A percentile compares a stretch with the other conserved stretches of the same genome.
phyloP scores from a whole-genome alignment of 2,113 vertebrate species.

The Casuarius casuarius region DNA sequence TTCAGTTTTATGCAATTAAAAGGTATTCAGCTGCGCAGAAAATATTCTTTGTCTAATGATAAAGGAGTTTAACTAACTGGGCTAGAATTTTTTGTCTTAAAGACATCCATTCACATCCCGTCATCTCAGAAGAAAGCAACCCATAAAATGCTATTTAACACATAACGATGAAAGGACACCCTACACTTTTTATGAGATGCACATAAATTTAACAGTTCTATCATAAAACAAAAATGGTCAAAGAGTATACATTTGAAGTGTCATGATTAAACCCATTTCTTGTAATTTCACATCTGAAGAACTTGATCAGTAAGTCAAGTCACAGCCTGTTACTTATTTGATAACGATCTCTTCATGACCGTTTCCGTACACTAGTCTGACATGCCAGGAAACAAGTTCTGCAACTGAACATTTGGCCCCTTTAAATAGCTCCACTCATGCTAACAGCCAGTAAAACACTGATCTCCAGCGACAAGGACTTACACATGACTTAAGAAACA shows the following conservation, averaged over 20 bases:
- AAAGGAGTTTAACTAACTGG: background rate
- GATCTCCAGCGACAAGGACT: background rate
- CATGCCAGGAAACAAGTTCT: background rate
- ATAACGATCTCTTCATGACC: background rate
- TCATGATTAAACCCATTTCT: background rate
- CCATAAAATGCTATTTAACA: background rate
- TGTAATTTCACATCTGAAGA: background rate
- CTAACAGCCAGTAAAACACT: background rate
- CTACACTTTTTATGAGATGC: background rate
- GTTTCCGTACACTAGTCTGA: background rate
- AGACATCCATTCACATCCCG: background rate
- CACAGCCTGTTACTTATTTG: background rate
- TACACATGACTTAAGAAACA: accelerated
- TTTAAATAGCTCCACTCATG: background rate
- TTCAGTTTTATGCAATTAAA: background rate
- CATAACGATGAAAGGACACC: background rate
- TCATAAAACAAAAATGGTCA: background rate
- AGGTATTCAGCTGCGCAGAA: background rate
- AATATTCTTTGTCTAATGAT: background rate
- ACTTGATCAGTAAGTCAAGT: background rate
- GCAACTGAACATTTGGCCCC: background rate
- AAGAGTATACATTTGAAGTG: background rate
- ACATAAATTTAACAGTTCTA: background rate
- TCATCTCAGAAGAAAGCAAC: background rate
- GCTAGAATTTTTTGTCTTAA: background rate